Percentiles rank a stretch among this genome's conserved stretches.
These are phyloP conservation scores for Trialeurodes vaporariorum DNA, from an alignment of 1,140 invertebrate genomes.

Conservation along the genomic window DNA sequence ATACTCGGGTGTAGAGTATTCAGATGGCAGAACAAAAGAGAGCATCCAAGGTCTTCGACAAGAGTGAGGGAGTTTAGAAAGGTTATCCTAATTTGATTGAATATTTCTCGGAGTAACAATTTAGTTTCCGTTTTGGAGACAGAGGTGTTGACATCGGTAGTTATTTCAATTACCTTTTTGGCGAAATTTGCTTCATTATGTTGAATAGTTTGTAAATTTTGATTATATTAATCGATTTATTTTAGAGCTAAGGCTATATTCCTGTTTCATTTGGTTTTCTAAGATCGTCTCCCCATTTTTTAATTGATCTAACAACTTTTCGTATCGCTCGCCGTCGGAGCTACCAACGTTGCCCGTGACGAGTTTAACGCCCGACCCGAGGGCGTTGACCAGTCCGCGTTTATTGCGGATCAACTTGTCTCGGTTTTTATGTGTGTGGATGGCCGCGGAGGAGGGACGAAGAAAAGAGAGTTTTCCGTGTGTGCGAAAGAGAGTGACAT, in stretches of 20 bases:
- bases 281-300: not conserved
- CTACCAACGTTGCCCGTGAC: not conserved
- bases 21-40: not conserved
- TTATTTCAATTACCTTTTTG: not conserved
- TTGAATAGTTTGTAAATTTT: not conserved
- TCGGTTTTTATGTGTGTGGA: not conserved
- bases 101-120: not conserved
- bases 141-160: not conserved
- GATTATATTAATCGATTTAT: not conserved
- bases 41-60: not conserved
- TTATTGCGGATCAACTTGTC: not conserved
- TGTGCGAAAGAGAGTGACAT: not conserved
- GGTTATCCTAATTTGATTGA: not conserved
- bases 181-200: not conserved
- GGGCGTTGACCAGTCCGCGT: not conserved
- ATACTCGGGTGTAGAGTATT: not conserved
- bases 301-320: not conserved
- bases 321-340: not conserved
- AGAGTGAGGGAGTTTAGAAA: not conserved
- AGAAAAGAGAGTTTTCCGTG: not conserved
- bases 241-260: not conserved
- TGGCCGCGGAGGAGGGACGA: not conserved
- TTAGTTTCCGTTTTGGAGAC: not conserved
- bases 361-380: not conserved
- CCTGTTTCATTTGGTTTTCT: not conserved